Evolutionary conservation across 1,140 invertebrate species (phyloP).

Genomic region (Cephus cinctus): DNA sequence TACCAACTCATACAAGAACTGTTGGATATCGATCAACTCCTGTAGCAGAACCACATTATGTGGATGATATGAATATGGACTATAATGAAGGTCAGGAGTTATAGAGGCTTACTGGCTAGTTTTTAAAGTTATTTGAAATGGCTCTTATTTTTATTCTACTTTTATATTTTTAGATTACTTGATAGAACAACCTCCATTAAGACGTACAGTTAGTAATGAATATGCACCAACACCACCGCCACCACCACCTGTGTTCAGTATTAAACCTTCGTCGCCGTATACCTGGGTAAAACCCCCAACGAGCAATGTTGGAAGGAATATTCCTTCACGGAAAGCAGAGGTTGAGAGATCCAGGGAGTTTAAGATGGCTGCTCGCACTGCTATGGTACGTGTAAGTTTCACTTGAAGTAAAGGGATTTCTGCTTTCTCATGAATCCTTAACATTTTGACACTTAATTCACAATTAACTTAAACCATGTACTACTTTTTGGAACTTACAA

Average conservation of each 20-base stretch:
- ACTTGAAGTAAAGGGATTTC: background rate
- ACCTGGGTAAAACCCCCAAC: conserved; percentile 41
- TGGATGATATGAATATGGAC: conserved; percentile 38
- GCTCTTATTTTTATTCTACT: background rate
- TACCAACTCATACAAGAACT: conserved; percentile 23
- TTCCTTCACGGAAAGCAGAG: conserved; percentile 23
- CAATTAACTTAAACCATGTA: background rate
- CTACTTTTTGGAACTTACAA: too few species aligned
- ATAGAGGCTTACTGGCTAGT: background rate
- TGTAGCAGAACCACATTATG: conserved; percentile 35
- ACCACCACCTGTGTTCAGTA: conserved; percentile 49
- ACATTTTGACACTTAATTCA: background rate
- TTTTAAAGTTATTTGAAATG: background rate
- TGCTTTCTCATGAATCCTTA: background rate
- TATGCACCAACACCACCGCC: conserved; percentile 49
- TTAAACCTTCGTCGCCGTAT: conserved; percentile 37
- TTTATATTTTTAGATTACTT: conserved; percentile 38
- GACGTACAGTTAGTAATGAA: conserved; percentile 52
- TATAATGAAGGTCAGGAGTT: conserved; percentile 34
- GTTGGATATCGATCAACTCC: conserved; percentile 35
- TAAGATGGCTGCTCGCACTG: conserved; percentile 36
- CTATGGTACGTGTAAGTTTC: conserved; percentile 26
- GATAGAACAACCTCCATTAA: conserved; percentile 38
- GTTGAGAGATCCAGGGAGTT: conserved; percentile 40
- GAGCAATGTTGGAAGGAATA: conserved; percentile 24